A percentile compares a stretch with the other conserved stretches of the same genome.
Evolutionary conservation across 2,888 invertebrate genomes (phyloP).

Genomic region (Phyllotreta striolata): DNA sequence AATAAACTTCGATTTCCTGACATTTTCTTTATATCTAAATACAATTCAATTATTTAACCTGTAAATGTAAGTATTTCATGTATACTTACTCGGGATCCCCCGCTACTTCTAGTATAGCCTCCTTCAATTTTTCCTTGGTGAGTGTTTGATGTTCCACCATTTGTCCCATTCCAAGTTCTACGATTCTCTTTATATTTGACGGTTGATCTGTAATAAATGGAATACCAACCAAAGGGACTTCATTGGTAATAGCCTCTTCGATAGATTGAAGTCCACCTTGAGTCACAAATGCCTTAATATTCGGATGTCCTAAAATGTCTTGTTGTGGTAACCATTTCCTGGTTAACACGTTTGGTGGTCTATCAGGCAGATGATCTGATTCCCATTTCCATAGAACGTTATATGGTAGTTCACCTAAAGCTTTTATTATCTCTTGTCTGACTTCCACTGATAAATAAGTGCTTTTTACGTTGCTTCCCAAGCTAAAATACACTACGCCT

Average conservation of each 20-base stretch:
- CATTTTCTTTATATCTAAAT: constrained; percentile 41
- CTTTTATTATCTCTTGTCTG: constrained; percentile 52
- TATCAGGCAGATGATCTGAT: constrained; percentile 48
- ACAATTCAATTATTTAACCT: background rate
- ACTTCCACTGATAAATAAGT: constrained; percentile 52
- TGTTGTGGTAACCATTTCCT: constrained; percentile 63
- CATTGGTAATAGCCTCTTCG: constrained; percentile 50
- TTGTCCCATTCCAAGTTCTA: constrained; percentile 42
- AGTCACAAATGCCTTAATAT: constrained; percentile 50
- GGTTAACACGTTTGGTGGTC: constrained; percentile 58
- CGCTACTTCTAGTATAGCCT: constrained; percentile 47
- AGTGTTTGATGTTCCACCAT: constrained; percentile 45
- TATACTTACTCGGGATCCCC: constrained; percentile 46
- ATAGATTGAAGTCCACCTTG: constrained; percentile 52
- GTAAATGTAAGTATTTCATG: background rate
- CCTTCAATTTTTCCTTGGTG: constrained; percentile 45
- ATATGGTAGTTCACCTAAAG: constrained; percentile 58
- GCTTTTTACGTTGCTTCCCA: constrained; percentile 60
- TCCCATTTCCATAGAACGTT: constrained; percentile 62
- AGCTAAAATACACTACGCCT: constrained; percentile 59
- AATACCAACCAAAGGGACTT: constrained; percentile 50
- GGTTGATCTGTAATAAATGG: constrained; percentile 52
- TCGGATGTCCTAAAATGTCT: constrained; percentile 57
- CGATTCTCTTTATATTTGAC: constrained; percentile 47
- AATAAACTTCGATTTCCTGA: constrained; percentile 35